Conservation (phyloP, 2,113 vertebrate species). For the Chamaea fasciata region DNA sequence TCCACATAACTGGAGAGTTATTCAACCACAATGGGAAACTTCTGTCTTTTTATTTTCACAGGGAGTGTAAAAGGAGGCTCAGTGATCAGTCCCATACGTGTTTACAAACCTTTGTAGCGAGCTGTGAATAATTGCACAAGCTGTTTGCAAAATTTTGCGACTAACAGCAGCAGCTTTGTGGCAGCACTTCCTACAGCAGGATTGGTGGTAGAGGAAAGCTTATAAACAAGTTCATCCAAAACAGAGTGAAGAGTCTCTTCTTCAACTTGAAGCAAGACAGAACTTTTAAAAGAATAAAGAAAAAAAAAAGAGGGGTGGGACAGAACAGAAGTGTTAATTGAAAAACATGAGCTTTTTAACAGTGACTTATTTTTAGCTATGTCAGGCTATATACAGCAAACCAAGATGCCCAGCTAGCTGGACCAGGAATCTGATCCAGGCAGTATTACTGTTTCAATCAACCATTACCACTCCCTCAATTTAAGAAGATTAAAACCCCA, state of each 20-base stretch:
- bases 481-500: not conserved
- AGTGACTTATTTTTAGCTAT: not conserved
- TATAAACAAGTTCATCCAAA: conserved; percentile 87
- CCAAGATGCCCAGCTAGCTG: not conserved
- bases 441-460: not conserved
- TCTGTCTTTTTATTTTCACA: not conserved
- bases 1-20: not conserved
- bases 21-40: not conserved
- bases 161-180: conserved; percentile 77
- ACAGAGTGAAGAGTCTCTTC: conserved; percentile 73
- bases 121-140: conserved; percentile 69
- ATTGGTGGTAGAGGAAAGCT: conserved; percentile 82
- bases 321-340: not conserved
- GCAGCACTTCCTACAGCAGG: conserved; percentile 77
- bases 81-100: not conserved
- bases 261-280: conserved; percentile 70
- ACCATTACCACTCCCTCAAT: not conserved
- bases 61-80: not conserved
- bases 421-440: not conserved
- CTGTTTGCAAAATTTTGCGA: conserved; percentile 70
- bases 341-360: not conserved
- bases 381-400: not conserved
- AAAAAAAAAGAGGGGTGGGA: not conserved
- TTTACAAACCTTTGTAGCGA: conserved; percentile 84
- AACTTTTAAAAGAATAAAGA: conserved; percentile 64